Percentiles rank a stretch among this genome's conserved stretches.
These are phyloP conservation scores for Oryzias melastigma DNA, from an alignment of 2,113 vertebrate species.

Conservation along the genomic window DNA sequence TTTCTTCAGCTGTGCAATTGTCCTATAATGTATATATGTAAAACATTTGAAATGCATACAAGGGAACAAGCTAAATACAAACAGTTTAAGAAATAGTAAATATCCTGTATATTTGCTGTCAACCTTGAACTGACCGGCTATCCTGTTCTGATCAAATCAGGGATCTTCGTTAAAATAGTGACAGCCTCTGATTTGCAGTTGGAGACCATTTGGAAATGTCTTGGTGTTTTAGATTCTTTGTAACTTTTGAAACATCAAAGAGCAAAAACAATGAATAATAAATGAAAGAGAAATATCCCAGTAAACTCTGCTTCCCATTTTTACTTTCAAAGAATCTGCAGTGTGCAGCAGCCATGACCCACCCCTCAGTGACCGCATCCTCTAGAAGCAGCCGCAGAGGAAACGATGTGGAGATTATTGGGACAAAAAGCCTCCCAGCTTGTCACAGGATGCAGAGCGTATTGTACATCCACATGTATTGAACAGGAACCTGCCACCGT, in stretches of 20 bases:
- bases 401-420: constrained; percentile 77
- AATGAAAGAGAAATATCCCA: constrained; percentile 32
- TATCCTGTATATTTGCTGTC: too few relatives aligned
- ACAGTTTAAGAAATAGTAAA: too few relatives aligned
- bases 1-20: not conserved
- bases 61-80: too few relatives aligned
- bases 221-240: not conserved
- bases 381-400: constrained; percentile 70
- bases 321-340: constrained; percentile 31
- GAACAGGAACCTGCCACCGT: constrained; percentile 79
- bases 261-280: not conserved
- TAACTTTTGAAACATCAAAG: constrained; percentile 2
- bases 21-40: not conserved
- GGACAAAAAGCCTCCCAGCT: constrained; percentile 78
- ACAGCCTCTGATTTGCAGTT: too few relatives aligned
- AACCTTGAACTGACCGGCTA: too few relatives aligned
- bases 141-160: too few relatives aligned
- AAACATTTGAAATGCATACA: not conserved
- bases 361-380: constrained; percentile 67
- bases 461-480: constrained; percentile 82
- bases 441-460: constrained; percentile 77
- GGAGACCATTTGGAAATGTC: too few relatives aligned
- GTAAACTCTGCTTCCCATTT: constrained; percentile 47
- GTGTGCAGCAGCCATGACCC: constrained; percentile 54
- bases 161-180: too few relatives aligned